Base-by-base conservation (phyloP, 64 coral and sea anemone species). In the Montipora capricornis region DNA sequence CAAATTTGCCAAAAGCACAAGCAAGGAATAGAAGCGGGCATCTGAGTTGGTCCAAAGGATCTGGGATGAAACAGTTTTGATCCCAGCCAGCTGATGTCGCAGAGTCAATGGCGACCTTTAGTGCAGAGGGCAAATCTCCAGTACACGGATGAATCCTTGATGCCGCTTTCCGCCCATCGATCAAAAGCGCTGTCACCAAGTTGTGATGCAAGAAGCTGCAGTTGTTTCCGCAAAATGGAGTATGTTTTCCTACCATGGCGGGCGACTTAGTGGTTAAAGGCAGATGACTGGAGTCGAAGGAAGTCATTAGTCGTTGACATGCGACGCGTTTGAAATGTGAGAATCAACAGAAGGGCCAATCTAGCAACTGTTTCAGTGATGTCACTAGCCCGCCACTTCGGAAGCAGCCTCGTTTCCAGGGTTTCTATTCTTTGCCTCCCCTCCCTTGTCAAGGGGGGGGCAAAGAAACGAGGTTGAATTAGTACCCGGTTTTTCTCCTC, bases 181-280 rank as follows among this genome's bases (percentile, higher is more conserved):
- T 53, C 5, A 80, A 80, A 48, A 80, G 19, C 4, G 78, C 78
- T 55, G 78, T 17, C 13, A 80, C 78, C n/a, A 80, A 55, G 1
- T 80, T 49, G 78, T 80, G 78, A 48, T 80, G 78, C 78, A 53
- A 8, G 16, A 80, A 49, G 19, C 55, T n/a, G n/a, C 78, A 80
- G 17, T 80, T 55, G 16, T 17, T 22, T 80, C 16, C 9, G n/a
- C 78, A 80, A 6, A 80, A 22, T 6, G 48, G 78, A 51, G 78
- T 80, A n/a, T 80, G 48, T 14, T 57, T 80, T 22, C 46, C 46
- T n/a, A 49, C 5, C 9, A 55, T 49, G 20, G 16, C 45, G 1
- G 47, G 45, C 44, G n/a, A 24, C 16, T 5, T 47, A 37, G 74
- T 46, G 46, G 74, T 8, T 37, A 45, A 46, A 2, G 44, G 7